phyloP scores from a whole-genome alignment of 2,888 invertebrate genomes.

The Willowsia nigromaculata region DNA sequence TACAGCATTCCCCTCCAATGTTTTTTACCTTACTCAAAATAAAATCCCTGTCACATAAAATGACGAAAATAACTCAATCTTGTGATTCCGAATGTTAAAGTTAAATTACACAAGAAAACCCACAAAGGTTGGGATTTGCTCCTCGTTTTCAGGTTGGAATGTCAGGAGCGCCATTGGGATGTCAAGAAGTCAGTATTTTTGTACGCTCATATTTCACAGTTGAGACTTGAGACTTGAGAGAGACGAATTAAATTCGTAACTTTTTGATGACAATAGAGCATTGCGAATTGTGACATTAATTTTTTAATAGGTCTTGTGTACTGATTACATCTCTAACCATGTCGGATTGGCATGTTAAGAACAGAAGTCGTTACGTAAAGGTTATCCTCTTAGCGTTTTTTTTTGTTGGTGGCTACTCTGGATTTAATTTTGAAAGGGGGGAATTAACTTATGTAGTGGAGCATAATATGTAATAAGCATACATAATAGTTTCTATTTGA shows the following conservation, averaged over 20 bases:
- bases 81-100: background rate
- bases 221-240: background rate
- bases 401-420: background rate
- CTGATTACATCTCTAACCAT: conserved; percentile 36
- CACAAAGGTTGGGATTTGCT: conserved; percentile 51
- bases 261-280: conserved; percentile 8
- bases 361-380: background rate
- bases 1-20: too few species aligned
- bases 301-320: background rate
- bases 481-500: background rate
- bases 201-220: background rate
- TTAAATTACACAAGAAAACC: background rate
- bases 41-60: too few species aligned
- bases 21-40: too few species aligned
- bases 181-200: conserved; percentile 31
- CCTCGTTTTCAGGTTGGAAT: conserved; percentile 16
- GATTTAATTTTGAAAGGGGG: background rate
- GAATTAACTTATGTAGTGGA: too few species aligned
- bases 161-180: conserved; percentile 49
- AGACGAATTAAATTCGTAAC: background rate
- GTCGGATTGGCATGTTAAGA: conserved; percentile 9
- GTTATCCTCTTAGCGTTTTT: background rate
- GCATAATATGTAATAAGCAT: background rate
- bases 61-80: background rate
- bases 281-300: background rate